Evolutionary conservation across 2,113 vertebrate genomes (phyloP).

Genomic region (Promerops cafer): DNA sequence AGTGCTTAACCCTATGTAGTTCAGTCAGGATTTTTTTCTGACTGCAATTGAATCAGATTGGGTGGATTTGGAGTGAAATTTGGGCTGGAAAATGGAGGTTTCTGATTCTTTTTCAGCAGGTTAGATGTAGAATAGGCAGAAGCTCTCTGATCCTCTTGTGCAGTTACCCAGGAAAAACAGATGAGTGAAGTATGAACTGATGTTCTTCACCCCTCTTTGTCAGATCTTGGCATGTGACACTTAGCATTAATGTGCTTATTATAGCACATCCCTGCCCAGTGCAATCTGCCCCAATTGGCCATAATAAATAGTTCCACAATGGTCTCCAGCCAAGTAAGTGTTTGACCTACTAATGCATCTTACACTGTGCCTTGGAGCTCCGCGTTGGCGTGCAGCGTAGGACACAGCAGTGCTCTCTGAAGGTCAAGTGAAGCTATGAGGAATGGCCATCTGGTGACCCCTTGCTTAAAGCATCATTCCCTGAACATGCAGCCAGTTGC

Average conservation of each 20-base stretch:
- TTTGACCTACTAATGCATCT: slow-evolving; percentile 57
- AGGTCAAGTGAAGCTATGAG: slow-evolving; percentile 13
- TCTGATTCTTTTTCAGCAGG: background rate
- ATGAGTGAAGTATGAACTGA: slow-evolving; percentile 1
- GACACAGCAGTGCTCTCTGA: background rate
- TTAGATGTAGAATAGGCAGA: background rate
- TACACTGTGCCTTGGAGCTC: slow-evolving; percentile 32
- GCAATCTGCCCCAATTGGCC: slow-evolving; percentile 28
- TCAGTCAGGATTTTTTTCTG: slow-evolving; percentile 38
- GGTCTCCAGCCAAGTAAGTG: slow-evolving; percentile 34
- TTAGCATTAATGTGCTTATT: background rate
- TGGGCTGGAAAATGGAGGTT: background rate
- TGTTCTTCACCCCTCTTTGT: slow-evolving; percentile 13
- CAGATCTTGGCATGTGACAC: slow-evolving; percentile 24
- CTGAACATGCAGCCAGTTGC: background rate
- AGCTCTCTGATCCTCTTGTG: background rate
- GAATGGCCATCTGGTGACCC: slow-evolving; percentile 33
- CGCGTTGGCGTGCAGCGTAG: background rate
- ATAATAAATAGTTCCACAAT: background rate
- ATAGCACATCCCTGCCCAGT: background rate
- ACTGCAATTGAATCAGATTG: background rate
- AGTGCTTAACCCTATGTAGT: slow-evolving; percentile 56
- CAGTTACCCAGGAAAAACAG: background rate
- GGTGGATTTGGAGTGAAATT: background rate
- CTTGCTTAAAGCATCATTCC: background rate